Evolutionary conservation across 2,888 invertebrate species (phyloP).

Genomic region (Itoplectis maculator): DNA sequence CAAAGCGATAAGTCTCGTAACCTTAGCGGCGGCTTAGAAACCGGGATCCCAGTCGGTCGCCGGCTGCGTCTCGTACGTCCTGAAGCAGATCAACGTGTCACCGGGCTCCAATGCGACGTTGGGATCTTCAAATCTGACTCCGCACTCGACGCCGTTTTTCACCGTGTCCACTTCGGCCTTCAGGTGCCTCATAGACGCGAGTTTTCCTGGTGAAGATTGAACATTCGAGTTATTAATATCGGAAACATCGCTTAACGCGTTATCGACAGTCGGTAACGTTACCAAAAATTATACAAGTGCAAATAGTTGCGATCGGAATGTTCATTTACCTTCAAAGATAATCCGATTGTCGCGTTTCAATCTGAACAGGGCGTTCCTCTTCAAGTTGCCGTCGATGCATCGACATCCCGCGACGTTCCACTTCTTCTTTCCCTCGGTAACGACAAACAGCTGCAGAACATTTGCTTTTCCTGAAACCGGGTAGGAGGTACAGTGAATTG

Average conservation of each 20-base stretch:
- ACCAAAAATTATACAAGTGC: not conserved
- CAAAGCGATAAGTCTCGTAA: not conserved
- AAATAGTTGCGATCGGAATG: no score
- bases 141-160: conserved; percentile 95
- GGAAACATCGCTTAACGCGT: not conserved
- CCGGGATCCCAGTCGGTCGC: conserved; percentile 94
- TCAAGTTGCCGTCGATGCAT: conserved; percentile 91
- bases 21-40: conserved; percentile 86
- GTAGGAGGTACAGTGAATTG: conserved; percentile 1
- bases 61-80: conserved; percentile 87
- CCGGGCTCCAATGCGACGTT: conserved; percentile 89
- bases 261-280: not conserved
- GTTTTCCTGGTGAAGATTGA: conserved; percentile 86
- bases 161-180: conserved; percentile 94
- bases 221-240: not conserved
- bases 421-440: conserved; percentile 92
- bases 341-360: conserved; percentile 89
- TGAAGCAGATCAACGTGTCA: conserved; percentile 92
- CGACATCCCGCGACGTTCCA: conserved; percentile 95
- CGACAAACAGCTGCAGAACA: conserved; percentile 93
- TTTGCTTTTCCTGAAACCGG: conserved; percentile 91
- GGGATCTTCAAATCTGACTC: conserved; percentile 90
- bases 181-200: conserved; percentile 94
- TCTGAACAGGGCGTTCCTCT: conserved; percentile 88
- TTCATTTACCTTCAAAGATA: conserved; percentile 89